These are phyloP conservation scores for Anastrepha ludens DNA, from an alignment of 1,140 invertebrate genomes.

Conservation along the genomic window DNA sequence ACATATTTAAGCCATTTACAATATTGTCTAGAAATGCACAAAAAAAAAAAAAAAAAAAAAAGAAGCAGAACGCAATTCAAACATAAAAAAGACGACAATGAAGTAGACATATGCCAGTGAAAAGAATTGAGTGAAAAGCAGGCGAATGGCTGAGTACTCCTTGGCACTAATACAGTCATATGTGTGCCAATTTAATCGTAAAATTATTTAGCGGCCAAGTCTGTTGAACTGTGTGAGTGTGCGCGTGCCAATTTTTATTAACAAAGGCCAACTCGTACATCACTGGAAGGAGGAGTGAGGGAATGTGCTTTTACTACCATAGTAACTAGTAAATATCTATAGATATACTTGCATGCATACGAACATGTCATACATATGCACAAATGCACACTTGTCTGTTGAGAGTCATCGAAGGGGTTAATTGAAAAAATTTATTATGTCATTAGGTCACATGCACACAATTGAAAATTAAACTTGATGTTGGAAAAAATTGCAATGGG, in stretches of 20 bases:
- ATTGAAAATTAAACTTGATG: slow-evolving; percentile 10
- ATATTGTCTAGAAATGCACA: slow-evolving; percentile 20
- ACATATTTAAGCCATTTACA: slow-evolving; percentile 18
- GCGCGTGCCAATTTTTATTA: background rate
- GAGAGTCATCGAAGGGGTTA: slow-evolving; percentile 5
- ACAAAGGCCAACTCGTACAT: background rate
- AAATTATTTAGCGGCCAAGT: too few relatives aligned
- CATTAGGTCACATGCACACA: slow-evolving; percentile 27
- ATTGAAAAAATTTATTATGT: slow-evolving; percentile 50
- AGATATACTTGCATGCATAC: background rate
- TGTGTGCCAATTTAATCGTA: background rate
- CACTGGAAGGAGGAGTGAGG: background rate
- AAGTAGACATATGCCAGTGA: background rate
- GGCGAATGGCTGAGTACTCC: background rate
- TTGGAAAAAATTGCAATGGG: background rate
- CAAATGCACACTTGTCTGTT: background rate
- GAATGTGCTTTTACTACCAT: background rate
- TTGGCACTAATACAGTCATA: background rate
- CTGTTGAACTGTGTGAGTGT: too few relatives aligned
- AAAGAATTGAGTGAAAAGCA: background rate
- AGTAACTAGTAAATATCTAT: background rate
- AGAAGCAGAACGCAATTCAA: background rate
- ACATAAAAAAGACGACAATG: slow-evolving; percentile 36
- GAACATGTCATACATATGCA: too few relatives aligned
- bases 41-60: slow-evolving; percentile 2